Evolutionary conservation across 2,113 vertebrate species (phyloP), one percentile per base, ranked within the genome.

Genomic region (Platysternon megacephalum): DNA sequence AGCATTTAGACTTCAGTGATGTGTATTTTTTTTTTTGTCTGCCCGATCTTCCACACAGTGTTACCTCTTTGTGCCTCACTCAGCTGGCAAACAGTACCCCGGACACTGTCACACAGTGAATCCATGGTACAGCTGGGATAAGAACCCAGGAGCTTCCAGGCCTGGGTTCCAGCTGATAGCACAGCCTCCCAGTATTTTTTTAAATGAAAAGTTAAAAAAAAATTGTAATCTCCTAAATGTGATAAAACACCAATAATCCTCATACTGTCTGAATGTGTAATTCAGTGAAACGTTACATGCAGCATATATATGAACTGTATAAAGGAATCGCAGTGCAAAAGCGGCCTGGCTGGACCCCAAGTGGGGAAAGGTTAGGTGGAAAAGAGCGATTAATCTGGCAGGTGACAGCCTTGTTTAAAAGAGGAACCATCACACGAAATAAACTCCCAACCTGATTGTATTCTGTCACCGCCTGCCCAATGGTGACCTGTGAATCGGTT

Each of bases 201-300:
- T 11, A 32, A 1, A 39, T 8, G 28, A 65, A 56, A 94, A 26
- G 26, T 3, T 52, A 39, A 0, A 79, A 58, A 22, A 42, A 12
- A 3, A 48, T 11, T 1, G 0, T 14, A 26, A 82, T 29, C 35
- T n/a, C 39, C 1, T 2, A 28, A 79, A 11, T 84, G 91, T 42
- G 3, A 28, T 39, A 3, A 5, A 6, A 11, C 8, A 78, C 1
- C 0, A 5, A 35, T 39, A 8, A 80, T 6, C 32, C 29, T 86
- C 3, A 0, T 17, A 19, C 16, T 2, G 8, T 1, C 28, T 1
- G n/a, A 39, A 51, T 0, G 44, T 0, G 14, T 26, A 42, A 74
- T 16, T 16, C 0, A 0, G 81, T 2, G 39, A 65, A 22, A 39
- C 1, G 2, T 76, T 12, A 24, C 32, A 17, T 26, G 46, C 58